These are phyloP conservation scores for Lagorchestes hirsutus DNA, from an alignment of 2,797 vertebrate species.

Conservation along the genomic window DNA sequence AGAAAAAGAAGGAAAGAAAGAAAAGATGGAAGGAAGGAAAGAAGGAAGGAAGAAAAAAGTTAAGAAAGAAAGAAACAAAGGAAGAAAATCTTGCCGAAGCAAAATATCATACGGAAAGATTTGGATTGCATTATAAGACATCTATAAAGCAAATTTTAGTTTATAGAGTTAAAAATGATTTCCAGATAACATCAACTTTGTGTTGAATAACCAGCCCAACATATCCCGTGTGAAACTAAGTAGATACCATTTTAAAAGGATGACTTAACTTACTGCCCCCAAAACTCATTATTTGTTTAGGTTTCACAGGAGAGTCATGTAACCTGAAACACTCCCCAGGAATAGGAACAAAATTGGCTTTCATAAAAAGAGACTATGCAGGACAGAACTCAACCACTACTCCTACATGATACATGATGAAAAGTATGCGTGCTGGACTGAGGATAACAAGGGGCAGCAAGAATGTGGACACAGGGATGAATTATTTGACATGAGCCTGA, in stretches of 20 bases:
- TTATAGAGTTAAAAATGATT: slow-evolving; percentile 37
- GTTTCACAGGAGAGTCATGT: slow-evolving; percentile 56
- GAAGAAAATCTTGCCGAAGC: slow-evolving; percentile 12
- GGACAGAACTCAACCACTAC: background rate
- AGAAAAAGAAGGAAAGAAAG: background rate
- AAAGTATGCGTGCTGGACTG: background rate
- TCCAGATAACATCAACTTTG: background rate
- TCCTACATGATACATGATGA: background rate
- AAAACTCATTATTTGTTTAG: slow-evolving; percentile 42
- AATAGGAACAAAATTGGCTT: slow-evolving; percentile 44
- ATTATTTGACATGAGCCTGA: slow-evolving; percentile 27
- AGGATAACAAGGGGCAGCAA: slow-evolving; percentile 44
- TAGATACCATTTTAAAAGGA: slow-evolving; percentile 61
- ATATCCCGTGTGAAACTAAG: slow-evolving; percentile 27
- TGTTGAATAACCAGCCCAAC: background rate
- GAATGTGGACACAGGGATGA: slow-evolving; percentile 22
- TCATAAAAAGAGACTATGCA: background rate
- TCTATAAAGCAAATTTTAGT: slow-evolving; percentile 44
- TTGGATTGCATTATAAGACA: slow-evolving; percentile 32
- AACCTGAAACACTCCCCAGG: background rate
- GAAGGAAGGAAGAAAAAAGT: background rate
- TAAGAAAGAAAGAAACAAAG: background rate
- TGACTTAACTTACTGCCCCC: slow-evolving; percentile 33
- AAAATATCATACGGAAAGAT: slow-evolving; percentile 48
- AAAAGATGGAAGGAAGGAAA: background rate